Percentiles rank a stretch among this genome's conserved stretches.
phyloP scores from a whole-genome alignment of 2,113 vertebrate genomes.

The Alligator mississippiensis region DNA sequence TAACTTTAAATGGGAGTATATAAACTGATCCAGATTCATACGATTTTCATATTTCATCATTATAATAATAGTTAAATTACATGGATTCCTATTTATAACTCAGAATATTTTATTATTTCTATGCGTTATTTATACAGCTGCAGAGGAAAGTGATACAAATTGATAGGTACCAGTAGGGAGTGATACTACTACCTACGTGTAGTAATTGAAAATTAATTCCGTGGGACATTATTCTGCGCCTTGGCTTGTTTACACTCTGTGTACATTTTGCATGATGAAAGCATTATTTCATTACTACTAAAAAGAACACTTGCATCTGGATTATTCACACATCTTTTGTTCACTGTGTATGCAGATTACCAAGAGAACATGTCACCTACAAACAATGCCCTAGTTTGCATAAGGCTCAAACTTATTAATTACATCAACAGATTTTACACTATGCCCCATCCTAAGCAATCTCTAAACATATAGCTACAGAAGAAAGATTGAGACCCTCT shows the following conservation, averaged over 20 bases:
- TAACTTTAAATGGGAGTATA: fast-evolving
- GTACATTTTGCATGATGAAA: not conserved
- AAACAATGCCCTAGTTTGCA: not conserved
- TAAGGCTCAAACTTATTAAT: not conserved
- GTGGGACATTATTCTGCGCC: not conserved
- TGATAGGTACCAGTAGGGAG: not conserved
- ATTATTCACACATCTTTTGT: slow-evolving; percentile 28
- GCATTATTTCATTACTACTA: not conserved
- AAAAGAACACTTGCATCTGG: not conserved
- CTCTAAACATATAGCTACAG: not conserved
- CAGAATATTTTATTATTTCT: too few species aligned
- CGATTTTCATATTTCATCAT: not conserved
- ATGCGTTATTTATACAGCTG: not conserved
- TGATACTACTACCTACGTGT: not conserved
- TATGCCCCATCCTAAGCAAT: not conserved
- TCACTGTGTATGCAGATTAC: not conserved
- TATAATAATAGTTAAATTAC: not conserved
- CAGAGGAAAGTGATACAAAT: not conserved
- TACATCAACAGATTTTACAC: not conserved
- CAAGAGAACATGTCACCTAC: not conserved
- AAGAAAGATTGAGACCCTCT: not conserved
- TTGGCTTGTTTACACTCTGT: fast-evolving
- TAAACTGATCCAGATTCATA: not conserved
- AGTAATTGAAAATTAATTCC: not conserved
- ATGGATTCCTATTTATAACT: not conserved